A percentile compares a stretch with the other conserved stretches of the same genome.
These are phyloP conservation scores for Astropecten irregularis DNA, from an alignment of 53 echinoderm and acorn worm species.

Conservation along the genomic window DNA sequence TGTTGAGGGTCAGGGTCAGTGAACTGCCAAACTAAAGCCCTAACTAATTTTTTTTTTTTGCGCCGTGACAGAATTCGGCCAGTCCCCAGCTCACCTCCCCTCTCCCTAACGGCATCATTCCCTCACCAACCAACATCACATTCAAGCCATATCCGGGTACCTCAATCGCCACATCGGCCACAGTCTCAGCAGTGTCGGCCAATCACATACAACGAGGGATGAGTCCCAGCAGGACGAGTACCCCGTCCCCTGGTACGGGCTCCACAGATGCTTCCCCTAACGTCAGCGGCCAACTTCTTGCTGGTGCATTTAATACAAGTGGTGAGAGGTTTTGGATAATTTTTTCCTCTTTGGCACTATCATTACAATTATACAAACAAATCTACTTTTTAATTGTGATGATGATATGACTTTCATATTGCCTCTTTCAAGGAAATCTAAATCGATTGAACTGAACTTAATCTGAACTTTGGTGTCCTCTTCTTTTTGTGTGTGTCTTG, in stretches of 20 bases:
- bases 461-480: too few relatives aligned
- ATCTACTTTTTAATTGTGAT: too few relatives aligned
- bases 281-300: constrained; percentile 47
- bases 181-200: constrained; percentile 44
- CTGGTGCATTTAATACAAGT: constrained; percentile 65
- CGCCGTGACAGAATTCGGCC: constrained; percentile 80
- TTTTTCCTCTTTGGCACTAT: too few relatives aligned
- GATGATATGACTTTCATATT: too few relatives aligned
- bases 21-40: too few relatives aligned
- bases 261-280: constrained; percentile 77
- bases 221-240: constrained; percentile 83
- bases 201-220: constrained; percentile 61
- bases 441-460: too few relatives aligned
- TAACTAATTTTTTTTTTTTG: too few relatives aligned
- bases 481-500: not conserved
- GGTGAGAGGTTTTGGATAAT: constrained; percentile 62
- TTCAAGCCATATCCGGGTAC: constrained; percentile 59
- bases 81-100: constrained; percentile 89
- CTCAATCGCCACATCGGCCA: constrained; percentile 12
- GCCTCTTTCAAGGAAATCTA: too few relatives aligned
- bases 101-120: constrained; percentile 90
- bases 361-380: too few relatives aligned
- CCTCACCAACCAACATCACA: constrained; percentile 70
- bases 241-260: constrained; percentile 83
- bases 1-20: too few relatives aligned